Evolutionary conservation across 2,113 vertebrate genomes (phyloP).

Genomic region (Helogale parvula): DNA sequence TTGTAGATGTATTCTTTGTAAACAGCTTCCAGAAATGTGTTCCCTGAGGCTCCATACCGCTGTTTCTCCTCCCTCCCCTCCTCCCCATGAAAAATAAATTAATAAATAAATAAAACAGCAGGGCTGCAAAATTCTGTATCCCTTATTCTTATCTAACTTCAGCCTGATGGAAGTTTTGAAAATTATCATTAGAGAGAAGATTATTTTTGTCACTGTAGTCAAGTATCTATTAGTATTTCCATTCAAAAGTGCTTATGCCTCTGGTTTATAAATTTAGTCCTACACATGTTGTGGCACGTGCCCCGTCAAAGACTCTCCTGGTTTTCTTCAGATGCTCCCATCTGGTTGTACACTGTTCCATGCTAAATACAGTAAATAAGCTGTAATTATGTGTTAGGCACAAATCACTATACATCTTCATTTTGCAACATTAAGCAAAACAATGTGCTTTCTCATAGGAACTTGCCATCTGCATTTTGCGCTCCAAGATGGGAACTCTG

Average conservation of each 20-base stretch:
- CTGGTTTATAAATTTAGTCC: constrained; percentile 15
- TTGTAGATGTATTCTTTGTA: constrained; percentile 47
- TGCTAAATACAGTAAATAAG: constrained; percentile 46
- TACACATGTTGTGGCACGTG: not conserved
- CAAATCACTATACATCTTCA: constrained; percentile 45
- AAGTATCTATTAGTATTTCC: constrained; percentile 56
- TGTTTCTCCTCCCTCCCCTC: not conserved
- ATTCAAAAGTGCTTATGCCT: not conserved
- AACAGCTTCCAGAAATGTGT: constrained; percentile 43
- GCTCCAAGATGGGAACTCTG: not conserved
- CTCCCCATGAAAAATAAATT: not conserved
- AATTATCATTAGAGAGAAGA: not conserved
- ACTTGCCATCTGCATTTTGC: constrained; percentile 45
- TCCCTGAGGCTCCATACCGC: not conserved
- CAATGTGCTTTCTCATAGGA: constrained; percentile 24
- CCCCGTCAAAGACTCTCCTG: not conserved
- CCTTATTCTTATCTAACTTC: constrained; percentile 13
- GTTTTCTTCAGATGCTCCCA: not conserved
- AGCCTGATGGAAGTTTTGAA: not conserved
- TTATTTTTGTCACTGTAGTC: constrained; percentile 34
- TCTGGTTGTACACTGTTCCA: constrained; percentile 6
- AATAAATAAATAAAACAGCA: not conserved
- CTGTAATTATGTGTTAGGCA: not conserved
- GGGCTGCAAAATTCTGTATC: not conserved
- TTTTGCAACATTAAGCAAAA: constrained; percentile 60